phyloP scores from a whole-genome alignment of 1,140 invertebrate species.

The Sarcophaga bullata region DNA sequence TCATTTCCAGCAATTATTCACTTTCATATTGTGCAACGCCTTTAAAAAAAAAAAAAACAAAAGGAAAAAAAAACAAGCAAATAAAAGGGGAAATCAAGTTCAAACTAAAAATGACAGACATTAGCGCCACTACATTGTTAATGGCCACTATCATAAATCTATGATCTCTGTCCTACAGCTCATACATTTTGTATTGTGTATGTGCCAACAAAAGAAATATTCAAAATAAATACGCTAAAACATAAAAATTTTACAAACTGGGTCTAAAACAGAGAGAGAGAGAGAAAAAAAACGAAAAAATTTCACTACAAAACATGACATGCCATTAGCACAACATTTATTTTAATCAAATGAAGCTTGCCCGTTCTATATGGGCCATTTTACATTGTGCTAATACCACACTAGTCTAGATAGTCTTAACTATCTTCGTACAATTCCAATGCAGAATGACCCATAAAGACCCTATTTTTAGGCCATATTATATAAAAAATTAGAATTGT shows the following conservation, averaged over 20 bases:
- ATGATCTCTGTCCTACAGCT: not conserved
- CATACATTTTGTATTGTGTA: too few relatives aligned
- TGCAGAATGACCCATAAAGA: not conserved
- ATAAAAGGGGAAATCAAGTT: not conserved
- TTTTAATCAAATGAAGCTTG: not conserved
- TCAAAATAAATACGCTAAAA: slow-evolving; percentile 15
- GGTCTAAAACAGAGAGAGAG: too few relatives aligned
- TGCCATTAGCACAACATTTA: slow-evolving; percentile 24
- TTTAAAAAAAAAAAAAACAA: not conserved
- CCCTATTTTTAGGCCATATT: too few relatives aligned
- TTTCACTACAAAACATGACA: slow-evolving; percentile 7
- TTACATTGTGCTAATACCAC: too few relatives aligned
- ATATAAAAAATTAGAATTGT: too few relatives aligned
- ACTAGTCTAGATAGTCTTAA: not conserved
- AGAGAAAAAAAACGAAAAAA: not conserved
- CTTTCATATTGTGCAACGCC: slow-evolving; percentile 1
- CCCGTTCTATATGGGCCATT: too few relatives aligned
- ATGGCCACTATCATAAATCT: slow-evolving; percentile 22
- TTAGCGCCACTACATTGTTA: slow-evolving; percentile 21
- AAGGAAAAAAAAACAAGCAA: too few relatives aligned
- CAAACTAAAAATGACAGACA: slow-evolving; percentile 6
- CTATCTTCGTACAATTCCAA: too few relatives aligned
- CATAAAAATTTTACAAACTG: not conserved
- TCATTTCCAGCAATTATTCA: slow-evolving; percentile 21
- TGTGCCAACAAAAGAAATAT: not conserved